Evolutionary conservation across 1,140 invertebrate species (phyloP).

Genomic region (Lepidostoma basale): DNA sequence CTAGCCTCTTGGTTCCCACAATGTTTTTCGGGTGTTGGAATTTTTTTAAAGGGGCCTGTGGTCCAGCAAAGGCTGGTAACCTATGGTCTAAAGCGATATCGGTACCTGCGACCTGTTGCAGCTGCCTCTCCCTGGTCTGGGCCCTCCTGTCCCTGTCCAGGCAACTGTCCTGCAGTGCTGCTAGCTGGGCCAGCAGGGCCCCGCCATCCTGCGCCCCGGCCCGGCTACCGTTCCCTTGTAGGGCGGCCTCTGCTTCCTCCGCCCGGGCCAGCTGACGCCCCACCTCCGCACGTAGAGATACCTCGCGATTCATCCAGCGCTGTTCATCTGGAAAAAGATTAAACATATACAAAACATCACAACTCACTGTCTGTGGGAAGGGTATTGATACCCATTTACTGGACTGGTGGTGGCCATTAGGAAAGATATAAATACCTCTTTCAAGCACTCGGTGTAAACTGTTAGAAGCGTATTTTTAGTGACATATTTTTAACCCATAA

Average conservation of each 20-base stretch:
- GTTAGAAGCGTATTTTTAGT: too few species aligned
- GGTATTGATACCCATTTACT: too few species aligned
- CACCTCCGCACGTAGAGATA: constrained; percentile 51
- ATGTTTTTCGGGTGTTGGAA: too few species aligned
- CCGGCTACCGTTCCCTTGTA: constrained; percentile 39
- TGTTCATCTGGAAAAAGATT: constrained; percentile 51
- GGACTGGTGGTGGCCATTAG: too few species aligned
- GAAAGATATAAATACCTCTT: too few species aligned
- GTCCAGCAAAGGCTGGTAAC: too few species aligned
- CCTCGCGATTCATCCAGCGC: constrained; percentile 53
- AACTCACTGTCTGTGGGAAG: too few species aligned
- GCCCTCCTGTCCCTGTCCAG: constrained; percentile 49
- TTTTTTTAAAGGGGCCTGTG: too few species aligned
- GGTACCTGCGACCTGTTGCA: constrained; percentile 47
- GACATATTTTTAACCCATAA: too few species aligned
- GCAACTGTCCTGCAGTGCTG: constrained; percentile 50
- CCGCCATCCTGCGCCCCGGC: constrained; percentile 37
- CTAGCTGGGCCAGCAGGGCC: constrained; percentile 49
- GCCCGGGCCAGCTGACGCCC: constrained; percentile 49
- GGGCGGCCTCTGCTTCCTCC: constrained; percentile 42
- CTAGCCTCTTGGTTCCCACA: too few species aligned
- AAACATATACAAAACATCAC: too few species aligned
- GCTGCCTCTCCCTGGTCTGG: constrained; percentile 47
- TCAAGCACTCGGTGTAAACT: too few species aligned
- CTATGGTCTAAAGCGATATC: not conserved